These are phyloP conservation scores for Idaea straminata DNA, from an alignment of 2,888 invertebrate genomes.

Conservation along the genomic window DNA sequence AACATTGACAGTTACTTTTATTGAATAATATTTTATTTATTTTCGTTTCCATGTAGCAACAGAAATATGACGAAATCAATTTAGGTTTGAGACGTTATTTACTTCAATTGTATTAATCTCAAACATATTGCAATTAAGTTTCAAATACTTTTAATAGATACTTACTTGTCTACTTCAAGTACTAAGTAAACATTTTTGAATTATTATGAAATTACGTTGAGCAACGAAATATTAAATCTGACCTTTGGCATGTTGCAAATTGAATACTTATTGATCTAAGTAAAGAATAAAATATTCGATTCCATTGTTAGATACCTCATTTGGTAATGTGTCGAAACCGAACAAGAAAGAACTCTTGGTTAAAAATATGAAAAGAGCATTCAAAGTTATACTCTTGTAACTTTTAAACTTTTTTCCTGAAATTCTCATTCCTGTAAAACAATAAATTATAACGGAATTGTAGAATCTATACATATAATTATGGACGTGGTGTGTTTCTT, in stretches of 20 bases:
- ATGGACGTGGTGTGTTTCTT: too few species aligned
- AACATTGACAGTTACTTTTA: too few species aligned
- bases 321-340: not conserved
- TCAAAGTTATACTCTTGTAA: not conserved
- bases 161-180: constrained; percentile 8
- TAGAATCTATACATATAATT: too few species aligned
- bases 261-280: constrained; percentile 5
- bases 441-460: too few species aligned
- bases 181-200: constrained; percentile 13
- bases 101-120: not conserved
- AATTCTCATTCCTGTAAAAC: too few species aligned
- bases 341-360: not conserved
- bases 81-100: not conserved
- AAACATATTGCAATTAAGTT: not conserved
- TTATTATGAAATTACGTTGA: constrained; percentile 21
- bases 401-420: too few species aligned
- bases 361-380: not conserved
- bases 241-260: constrained; percentile 22
- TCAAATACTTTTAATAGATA: constrained; percentile 12
- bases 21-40: too few species aligned
- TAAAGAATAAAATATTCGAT: constrained; percentile 8
- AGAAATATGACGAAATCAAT: not conserved
- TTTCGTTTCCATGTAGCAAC: too few species aligned
- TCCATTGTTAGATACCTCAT: not conserved
- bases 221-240: constrained; percentile 22